Conservation (phyloP, 2,888 invertebrate species). For the Lottia scabra region DNA sequence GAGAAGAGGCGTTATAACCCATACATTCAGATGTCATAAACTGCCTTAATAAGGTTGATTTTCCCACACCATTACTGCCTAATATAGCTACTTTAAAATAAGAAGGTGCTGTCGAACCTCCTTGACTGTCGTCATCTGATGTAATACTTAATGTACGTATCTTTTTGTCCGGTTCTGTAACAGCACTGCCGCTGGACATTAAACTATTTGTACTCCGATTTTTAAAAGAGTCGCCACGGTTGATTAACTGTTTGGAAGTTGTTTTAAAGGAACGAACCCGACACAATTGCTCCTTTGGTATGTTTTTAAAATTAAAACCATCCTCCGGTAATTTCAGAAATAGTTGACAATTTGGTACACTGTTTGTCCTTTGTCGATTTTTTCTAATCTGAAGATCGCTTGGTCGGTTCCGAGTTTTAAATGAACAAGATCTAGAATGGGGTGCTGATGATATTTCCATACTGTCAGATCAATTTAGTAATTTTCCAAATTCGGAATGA, state of each 20-base stretch:
- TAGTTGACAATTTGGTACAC: conserved; percentile 40
- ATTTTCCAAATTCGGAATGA: too few species aligned
- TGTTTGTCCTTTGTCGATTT: conserved; percentile 42
- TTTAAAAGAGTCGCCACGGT: conserved; percentile 91
- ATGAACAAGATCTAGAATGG: conserved; percentile 57
- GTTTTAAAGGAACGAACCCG: conserved; percentile 92
- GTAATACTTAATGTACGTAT: conserved; percentile 19
- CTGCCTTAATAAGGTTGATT: conserved; percentile 78
- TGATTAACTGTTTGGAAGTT: conserved; percentile 86
- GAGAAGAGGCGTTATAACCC: conserved; percentile 64
- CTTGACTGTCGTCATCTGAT: conserved; percentile 12
- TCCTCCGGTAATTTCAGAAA: conserved; percentile 17
- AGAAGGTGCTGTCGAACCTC: conserved; percentile 23
- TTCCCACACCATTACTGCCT: conserved; percentile 77
- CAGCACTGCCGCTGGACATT: conserved; percentile 75
- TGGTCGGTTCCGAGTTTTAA: conserved; percentile 52
- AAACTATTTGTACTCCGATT: conserved; percentile 88
- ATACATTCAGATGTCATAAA: conserved; percentile 80
- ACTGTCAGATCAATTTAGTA: background rate
- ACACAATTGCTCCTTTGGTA: conserved; percentile 35
- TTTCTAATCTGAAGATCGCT: conserved; percentile 36
- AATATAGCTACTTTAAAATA: conserved; percentile 77
- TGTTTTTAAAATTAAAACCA: background rate
- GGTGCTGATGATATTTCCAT: conserved; percentile 40
- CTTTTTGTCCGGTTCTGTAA: conserved; percentile 23